Percentiles rank a stretch among this genome's conserved stretches.
phyloP scores from a whole-genome alignment of 2,113 vertebrate genomes.

The Brachypteracias leptosomus region DNA sequence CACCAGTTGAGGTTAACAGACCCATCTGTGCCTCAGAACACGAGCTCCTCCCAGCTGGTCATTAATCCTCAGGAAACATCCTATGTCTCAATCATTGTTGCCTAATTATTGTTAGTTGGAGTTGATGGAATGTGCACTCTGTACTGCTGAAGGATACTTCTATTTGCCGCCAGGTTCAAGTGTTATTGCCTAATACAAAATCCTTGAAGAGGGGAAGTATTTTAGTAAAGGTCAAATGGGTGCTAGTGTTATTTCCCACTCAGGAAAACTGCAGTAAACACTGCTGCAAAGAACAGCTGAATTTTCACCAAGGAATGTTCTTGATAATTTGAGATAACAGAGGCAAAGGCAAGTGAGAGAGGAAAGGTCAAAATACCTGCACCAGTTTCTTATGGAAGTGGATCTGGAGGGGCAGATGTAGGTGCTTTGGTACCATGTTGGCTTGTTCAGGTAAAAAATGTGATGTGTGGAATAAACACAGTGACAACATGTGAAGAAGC shows the following conservation, averaged over 20 bases:
- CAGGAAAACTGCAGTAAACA: slow-evolving; percentile 30
- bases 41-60: slow-evolving; percentile 27
- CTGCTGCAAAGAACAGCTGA: slow-evolving; percentile 47
- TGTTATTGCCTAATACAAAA: slow-evolving; percentile 40
- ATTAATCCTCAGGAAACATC: slow-evolving; percentile 66
- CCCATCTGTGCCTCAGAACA: slow-evolving; percentile 26
- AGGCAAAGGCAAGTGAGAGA: slow-evolving; percentile 14
- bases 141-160: slow-evolving; percentile 27
- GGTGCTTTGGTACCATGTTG: background rate
- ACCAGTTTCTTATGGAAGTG: background rate
- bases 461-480: background rate
- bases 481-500: background rate
- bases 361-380: slow-evolving; percentile 36
- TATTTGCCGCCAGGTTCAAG: slow-evolving; percentile 37
- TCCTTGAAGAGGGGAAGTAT: background rate
- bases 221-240: slow-evolving; percentile 48
- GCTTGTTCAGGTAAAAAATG: background rate
- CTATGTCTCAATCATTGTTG: slow-evolving; percentile 56
- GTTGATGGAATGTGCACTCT: slow-evolving; percentile 58
- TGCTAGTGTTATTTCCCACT: slow-evolving; percentile 9
- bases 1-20: slow-evolving; percentile 13
- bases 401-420: background rate
- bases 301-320: slow-evolving; percentile 52
- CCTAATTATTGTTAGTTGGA: slow-evolving; percentile 60
- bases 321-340: slow-evolving; percentile 39